A percentile compares a stretch with the other conserved stretches of the same genome.
phyloP scores from a whole-genome alignment of 2,888 invertebrate genomes.

The Ariolimax columbianus region DNA sequence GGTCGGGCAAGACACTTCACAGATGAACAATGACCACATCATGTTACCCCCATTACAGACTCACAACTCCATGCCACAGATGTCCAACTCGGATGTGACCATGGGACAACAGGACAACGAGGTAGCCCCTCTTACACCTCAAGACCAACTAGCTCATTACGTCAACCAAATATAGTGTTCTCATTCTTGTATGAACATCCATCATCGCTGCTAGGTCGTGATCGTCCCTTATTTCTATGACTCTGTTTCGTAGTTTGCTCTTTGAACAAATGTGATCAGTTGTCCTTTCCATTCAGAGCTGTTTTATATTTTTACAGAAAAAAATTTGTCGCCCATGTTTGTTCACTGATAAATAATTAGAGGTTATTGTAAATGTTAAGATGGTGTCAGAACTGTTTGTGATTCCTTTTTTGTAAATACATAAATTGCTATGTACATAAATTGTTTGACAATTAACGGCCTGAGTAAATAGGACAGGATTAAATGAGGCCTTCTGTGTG shows the following conservation, averaged over 20 bases:
- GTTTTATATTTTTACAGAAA: constrained; percentile 53
- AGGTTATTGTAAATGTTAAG: constrained; percentile 48
- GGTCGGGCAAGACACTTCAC: constrained; percentile 80
- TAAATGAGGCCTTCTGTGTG: too few relatives aligned
- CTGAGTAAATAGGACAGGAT: too few relatives aligned
- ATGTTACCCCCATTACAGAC: constrained; percentile 76
- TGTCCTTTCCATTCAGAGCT: constrained; percentile 49
- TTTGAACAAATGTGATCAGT: constrained; percentile 54
- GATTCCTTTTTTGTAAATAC: constrained; percentile 29
- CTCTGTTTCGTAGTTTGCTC: constrained; percentile 30
- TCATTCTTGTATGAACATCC: constrained; percentile 34
- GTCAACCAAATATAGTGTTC: constrained; percentile 83
- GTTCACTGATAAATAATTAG: constrained; percentile 38
- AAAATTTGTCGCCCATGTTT: constrained; percentile 38
- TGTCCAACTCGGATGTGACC: constrained; percentile 72
- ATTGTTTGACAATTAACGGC: not conserved
- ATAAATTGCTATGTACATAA: constrained; percentile 34
- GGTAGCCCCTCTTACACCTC: constrained; percentile 87
- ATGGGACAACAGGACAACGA: constrained; percentile 73
- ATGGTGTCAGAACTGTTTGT: not conserved
- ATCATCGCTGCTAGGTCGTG: constrained; percentile 33
- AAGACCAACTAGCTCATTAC: constrained; percentile 96
- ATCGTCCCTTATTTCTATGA: constrained; percentile 38
- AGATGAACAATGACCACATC: constrained; percentile 80
- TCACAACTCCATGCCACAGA: constrained; percentile 62